Conservation (phyloP, 2,797 vertebrate genomes). For the Oreonectes daqikongensis region DNA sequence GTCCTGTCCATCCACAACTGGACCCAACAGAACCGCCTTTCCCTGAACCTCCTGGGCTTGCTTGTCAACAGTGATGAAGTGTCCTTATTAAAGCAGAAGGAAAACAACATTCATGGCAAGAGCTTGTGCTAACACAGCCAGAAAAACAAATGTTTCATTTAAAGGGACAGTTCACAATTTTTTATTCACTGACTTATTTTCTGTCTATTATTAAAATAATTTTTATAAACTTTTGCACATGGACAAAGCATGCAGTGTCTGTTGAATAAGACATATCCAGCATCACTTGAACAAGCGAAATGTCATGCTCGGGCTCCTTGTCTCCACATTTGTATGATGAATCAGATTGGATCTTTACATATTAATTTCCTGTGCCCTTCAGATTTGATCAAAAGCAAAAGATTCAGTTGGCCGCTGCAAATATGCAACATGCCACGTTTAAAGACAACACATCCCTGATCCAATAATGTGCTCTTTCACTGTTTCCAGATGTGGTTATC, state of each 20-base stretch:
- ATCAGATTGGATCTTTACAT: neutral
- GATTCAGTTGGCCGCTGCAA: slow-evolving; percentile 1
- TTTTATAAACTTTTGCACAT: too few relatives aligned
- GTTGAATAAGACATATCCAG: too few relatives aligned
- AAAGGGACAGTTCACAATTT: neutral
- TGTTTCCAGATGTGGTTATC: slow-evolving; percentile 21
- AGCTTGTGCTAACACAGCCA: neutral
- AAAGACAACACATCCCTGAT: neutral
- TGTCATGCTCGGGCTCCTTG: neutral
- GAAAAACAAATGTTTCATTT: neutral
- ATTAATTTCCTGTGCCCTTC: slow-evolving; percentile 3
- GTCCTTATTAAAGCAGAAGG: slow-evolving; percentile 74
- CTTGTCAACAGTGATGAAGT: slow-evolving; percentile 83
- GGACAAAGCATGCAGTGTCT: too few relatives aligned
- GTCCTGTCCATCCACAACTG: slow-evolving; percentile 80
- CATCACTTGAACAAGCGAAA: too few relatives aligned
- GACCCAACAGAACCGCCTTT: slow-evolving; percentile 83
- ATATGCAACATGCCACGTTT: slow-evolving; percentile 2
- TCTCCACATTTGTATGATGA: slow-evolving; percentile 6
- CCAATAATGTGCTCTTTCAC: slow-evolving; percentile 7
- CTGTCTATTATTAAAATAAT: neutral
- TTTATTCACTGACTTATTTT: too few relatives aligned
- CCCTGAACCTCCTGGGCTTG: slow-evolving; percentile 53
- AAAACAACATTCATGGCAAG: slow-evolving; percentile 13
- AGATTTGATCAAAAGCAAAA: slow-evolving; percentile 13